phyloP scores from a whole-genome alignment of 1,140 invertebrate genomes.

The Drosophila auraria region DNA sequence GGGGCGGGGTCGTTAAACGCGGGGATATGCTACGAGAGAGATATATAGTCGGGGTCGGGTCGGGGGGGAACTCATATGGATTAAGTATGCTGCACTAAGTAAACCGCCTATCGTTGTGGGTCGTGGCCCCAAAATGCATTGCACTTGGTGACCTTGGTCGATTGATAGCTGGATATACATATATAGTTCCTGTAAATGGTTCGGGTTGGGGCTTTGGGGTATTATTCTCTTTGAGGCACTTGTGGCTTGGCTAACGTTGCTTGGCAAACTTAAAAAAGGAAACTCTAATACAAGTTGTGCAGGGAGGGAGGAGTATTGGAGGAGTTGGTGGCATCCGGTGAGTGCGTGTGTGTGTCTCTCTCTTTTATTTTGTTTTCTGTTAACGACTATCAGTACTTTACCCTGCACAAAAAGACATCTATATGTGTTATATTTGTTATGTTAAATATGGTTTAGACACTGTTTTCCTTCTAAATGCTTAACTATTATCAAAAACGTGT shows the following conservation, averaged over 20 bases:
- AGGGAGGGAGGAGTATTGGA: not conserved
- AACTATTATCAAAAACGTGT: slow-evolving; percentile 26
- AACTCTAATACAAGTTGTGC: slow-evolving; percentile 24
- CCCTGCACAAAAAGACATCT: slow-evolving; percentile 33
- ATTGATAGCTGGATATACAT: slow-evolving; percentile 40
- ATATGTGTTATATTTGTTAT: slow-evolving; percentile 3
- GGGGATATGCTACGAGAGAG: slow-evolving; percentile 51
- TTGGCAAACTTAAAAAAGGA: slow-evolving; percentile 36
- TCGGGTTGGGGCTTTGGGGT: not conserved
- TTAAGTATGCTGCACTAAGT: slow-evolving; percentile 26
- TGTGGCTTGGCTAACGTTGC: slow-evolving; percentile 57
- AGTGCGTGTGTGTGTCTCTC: slow-evolving; percentile 4
- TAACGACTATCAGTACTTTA: slow-evolving; percentile 73
- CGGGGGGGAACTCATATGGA: slow-evolving; percentile 8
- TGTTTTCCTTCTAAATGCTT: slow-evolving; percentile 19
- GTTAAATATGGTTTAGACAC: slow-evolving; percentile 18
- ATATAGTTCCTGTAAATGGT: slow-evolving; percentile 14
- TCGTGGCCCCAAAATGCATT: slow-evolving; percentile 56
- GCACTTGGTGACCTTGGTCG: slow-evolving; percentile 54
- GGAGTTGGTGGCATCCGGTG: not conserved
- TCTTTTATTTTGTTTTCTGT: slow-evolving; percentile 5
- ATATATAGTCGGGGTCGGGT: not conserved
- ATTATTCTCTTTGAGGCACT: slow-evolving; percentile 44
- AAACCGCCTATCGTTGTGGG: slow-evolving; percentile 18
- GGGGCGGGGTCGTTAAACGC: slow-evolving; percentile 48